These are phyloP conservation scores for Xyrichtys novacula DNA, from an alignment of 2,797 vertebrate genomes.

Conservation along the genomic window DNA sequence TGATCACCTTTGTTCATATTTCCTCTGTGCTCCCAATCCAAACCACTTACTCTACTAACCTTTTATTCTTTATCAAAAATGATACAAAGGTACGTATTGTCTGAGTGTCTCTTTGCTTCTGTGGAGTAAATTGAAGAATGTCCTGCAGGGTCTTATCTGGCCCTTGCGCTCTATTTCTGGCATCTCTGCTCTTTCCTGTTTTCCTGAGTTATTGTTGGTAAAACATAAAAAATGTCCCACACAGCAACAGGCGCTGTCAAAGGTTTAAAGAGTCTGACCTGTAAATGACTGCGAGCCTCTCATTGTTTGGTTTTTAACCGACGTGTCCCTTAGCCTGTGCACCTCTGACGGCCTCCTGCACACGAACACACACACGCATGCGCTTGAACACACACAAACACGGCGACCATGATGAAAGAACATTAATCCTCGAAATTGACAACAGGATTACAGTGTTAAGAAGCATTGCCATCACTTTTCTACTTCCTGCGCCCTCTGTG, in stretches of 20 bases:
- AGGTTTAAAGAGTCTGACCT: constrained; percentile 43
- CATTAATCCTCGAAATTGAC: constrained; percentile 71
- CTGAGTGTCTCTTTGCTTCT: not conserved
- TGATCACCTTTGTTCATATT: too few species aligned
- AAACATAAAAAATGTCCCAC: constrained; percentile 50
- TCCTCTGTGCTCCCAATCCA: too few species aligned
- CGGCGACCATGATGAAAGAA: constrained; percentile 62
- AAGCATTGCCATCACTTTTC: constrained; percentile 59
- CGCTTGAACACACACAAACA: constrained; percentile 28
- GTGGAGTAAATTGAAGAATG: constrained; percentile 21
- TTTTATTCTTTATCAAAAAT: not conserved
- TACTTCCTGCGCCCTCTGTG: constrained; percentile 73
- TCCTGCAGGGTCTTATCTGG: constrained; percentile 41
- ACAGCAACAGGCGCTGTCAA: constrained; percentile 51
- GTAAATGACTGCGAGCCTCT: constrained; percentile 51
- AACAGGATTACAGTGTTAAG: constrained; percentile 77
- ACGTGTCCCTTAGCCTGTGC: constrained; percentile 17
- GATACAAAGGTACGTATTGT: not conserved
- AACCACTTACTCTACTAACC: too few species aligned
- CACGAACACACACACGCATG: constrained; percentile 4
- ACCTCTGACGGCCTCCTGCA: not conserved
- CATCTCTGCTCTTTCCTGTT: constrained; percentile 53
- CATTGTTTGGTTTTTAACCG: constrained; percentile 55
- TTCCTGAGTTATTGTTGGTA: constrained; percentile 53
- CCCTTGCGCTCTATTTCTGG: constrained; percentile 40